Percentiles rank a stretch among this genome's conserved stretches.
Conservation (phyloP, 2,113 vertebrate species). For the Perca flavescens region DNA sequence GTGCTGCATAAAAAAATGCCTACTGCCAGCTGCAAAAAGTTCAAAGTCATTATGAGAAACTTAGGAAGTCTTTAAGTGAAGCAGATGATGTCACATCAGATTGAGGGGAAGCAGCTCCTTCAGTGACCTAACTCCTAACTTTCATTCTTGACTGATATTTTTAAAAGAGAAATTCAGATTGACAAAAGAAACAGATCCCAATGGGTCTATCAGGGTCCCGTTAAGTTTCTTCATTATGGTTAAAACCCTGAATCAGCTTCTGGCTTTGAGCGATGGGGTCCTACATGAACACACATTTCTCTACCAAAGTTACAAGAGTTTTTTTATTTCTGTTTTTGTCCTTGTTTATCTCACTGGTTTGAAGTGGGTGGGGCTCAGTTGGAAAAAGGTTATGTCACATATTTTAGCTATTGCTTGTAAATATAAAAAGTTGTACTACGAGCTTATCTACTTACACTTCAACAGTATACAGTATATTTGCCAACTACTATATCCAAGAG, state of each 20-base stretch:
- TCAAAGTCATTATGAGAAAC: slow-evolving; percentile 54
- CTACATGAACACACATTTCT: background rate
- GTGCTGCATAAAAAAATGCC: background rate
- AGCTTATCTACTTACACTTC: background rate
- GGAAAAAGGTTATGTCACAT: background rate
- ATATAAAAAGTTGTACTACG: background rate
- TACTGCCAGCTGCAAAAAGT: background rate
- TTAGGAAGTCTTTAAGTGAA: slow-evolving; percentile 41
- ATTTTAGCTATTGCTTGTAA: background rate
- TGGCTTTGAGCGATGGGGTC: background rate
- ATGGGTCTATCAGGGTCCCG: background rate
- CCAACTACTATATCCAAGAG: background rate
- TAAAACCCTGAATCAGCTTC: background rate
- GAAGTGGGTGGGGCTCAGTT: background rate
- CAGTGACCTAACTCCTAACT: background rate
- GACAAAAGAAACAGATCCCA: background rate
- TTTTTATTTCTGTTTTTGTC: background rate
- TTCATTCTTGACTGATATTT: background rate
- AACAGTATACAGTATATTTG: background rate
- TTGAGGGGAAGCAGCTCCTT: background rate
- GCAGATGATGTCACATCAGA: background rate
- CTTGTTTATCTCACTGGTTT: background rate
- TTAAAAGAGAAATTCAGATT: background rate
- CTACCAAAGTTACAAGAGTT: background rate
- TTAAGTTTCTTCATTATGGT: background rate